phyloP scores from a whole-genome alignment of 1,140 invertebrate genomes.

The Drosophila auraria region DNA sequence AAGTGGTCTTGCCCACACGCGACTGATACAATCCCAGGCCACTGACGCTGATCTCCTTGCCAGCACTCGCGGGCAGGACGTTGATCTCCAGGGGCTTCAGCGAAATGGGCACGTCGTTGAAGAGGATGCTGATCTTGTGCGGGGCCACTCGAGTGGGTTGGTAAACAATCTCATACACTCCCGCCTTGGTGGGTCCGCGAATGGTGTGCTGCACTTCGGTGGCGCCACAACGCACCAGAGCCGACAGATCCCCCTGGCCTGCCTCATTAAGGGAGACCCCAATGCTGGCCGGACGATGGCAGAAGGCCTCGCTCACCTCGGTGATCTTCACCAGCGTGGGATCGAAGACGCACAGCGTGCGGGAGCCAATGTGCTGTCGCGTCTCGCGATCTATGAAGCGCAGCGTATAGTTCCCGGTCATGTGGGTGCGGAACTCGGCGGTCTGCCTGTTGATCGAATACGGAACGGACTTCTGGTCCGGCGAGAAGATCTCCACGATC shows the following conservation, averaged over 20 bases:
- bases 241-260: conserved; percentile 93
- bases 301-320: conserved; percentile 92
- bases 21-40: conserved; percentile 94
- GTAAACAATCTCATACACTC: conserved; percentile 93
- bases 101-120: conserved; percentile 90
- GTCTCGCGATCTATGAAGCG: conserved; percentile 85
- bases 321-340: conserved; percentile 92
- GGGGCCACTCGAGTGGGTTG: conserved; percentile 92
- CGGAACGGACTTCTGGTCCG: conserved; percentile 86
- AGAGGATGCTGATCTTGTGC: conserved; percentile 92
- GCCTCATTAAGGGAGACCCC: conserved; percentile 90
- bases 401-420: conserved; percentile 86
- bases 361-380: conserved; percentile 85
- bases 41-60: conserved; percentile 88
- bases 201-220: conserved; percentile 92
- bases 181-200: conserved; percentile 88
- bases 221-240: conserved; percentile 91
- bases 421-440: conserved; percentile 86
- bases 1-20: conserved; percentile 91
- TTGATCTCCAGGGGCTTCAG: conserved; percentile 86
- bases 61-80: conserved; percentile 87
- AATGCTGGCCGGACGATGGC: conserved; percentile 92
- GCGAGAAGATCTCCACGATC: conserved; percentile 87
- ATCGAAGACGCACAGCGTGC: conserved; percentile 94
- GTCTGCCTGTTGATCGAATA: conserved; percentile 86